These are phyloP conservation scores for Sebastes steindachneri DNA, from an alignment of 2,797 vertebrate genomes.

Conservation along the genomic window DNA sequence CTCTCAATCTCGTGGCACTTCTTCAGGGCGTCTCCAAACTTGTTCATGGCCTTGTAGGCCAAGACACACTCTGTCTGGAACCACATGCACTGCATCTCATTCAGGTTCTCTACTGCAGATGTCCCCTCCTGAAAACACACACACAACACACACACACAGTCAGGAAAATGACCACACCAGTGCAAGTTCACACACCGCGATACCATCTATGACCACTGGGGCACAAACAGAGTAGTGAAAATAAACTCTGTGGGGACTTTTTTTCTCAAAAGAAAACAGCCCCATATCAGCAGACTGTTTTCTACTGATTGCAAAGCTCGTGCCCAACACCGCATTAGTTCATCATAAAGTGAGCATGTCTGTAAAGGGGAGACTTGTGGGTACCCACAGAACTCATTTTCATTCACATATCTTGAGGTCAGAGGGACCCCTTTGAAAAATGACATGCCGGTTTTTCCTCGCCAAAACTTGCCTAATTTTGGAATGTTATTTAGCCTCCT, in stretches of 20 bases:
- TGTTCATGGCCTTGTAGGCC: conserved; percentile 92
- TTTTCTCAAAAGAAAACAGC: no score
- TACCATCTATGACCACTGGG: neutral
- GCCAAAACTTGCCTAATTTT: no score
- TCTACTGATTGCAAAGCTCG: no score
- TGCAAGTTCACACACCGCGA: neutral
- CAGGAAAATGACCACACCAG: neutral
- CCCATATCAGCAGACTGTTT: no score
- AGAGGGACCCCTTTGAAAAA: no score
- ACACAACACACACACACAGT: neutral
- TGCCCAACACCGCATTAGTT: accelerated
- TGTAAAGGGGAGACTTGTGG: no score
- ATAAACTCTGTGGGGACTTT: neutral
- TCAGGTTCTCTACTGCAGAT: conserved; percentile 93
- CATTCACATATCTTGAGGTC: no score
- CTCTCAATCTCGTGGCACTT: conserved; percentile 96
- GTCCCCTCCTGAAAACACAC: conserved; percentile 87
- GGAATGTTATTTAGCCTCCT: no score
- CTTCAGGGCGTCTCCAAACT: conserved; percentile 93
- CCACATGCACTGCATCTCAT: conserved; percentile 98
- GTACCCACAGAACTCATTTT: no score
- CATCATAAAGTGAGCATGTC: no score
- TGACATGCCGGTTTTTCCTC: no score
- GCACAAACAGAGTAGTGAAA: neutral
- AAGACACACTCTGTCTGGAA: conserved; percentile 94